Conservation (phyloP, 2,113 vertebrate species). For the Sarotherodon lohbergeri region DNA sequence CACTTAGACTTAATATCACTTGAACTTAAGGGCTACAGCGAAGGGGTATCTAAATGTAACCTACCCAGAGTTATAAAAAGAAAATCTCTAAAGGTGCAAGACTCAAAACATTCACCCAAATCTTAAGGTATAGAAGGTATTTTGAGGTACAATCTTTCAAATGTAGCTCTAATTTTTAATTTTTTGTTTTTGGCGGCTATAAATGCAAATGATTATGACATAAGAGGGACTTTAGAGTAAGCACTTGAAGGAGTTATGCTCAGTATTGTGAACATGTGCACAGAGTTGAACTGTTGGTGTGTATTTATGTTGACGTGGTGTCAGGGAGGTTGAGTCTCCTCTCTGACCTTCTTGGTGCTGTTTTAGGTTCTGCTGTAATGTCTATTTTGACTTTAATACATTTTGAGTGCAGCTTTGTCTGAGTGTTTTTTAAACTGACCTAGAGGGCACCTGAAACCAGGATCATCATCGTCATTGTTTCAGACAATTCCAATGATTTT, state of each 20-base stretch:
- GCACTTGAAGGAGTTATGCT: not conserved
- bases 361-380: not conserved
- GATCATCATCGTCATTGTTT: not conserved
- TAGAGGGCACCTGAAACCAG: not conserved
- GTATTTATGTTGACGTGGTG: not conserved
- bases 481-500: not conserved
- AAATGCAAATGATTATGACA: not conserved
- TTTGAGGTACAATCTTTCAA: not conserved
- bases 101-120: not conserved
- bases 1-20: not conserved
- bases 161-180: not conserved
- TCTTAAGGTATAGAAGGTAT: not conserved
- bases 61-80: not conserved
- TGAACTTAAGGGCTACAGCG: not conserved
- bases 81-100: not conserved
- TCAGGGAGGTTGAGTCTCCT: not conserved
- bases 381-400: not conserved
- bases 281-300: not conserved
- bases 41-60: not conserved
- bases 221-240: not conserved
- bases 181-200: not conserved
- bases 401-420: not conserved
- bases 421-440: not conserved
- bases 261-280: not conserved
- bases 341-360: not conserved